Conservation (phyloP, 2,797 vertebrate genomes). For the Cyprinella venusta region DNA sequence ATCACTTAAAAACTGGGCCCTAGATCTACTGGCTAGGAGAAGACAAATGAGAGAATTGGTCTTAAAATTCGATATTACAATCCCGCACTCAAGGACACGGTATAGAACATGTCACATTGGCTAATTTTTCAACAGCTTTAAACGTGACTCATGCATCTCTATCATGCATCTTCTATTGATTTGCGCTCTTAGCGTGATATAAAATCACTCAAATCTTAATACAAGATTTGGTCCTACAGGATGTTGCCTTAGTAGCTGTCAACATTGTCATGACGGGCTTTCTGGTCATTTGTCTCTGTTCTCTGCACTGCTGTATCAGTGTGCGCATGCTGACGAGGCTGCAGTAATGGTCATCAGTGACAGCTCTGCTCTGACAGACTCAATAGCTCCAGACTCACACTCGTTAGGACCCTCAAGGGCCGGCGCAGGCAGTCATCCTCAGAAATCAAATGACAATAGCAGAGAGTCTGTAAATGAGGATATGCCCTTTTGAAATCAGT, state of each 20-base stretch:
- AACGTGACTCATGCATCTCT: neutral
- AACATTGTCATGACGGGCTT: no score
- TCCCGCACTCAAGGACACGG: neutral
- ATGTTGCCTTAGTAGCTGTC: neutral
- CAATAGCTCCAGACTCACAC: neutral
- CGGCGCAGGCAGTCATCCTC: neutral
- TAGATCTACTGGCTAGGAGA: no score
- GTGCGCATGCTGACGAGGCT: neutral
- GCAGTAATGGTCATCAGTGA: slow-evolving; percentile 4
- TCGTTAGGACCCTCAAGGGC: neutral
- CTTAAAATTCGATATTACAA: neutral
- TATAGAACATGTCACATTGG: neutral
- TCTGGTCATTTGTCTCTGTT: neutral
- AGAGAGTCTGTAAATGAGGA: slow-evolving; percentile 4
- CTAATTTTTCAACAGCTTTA: neutral
- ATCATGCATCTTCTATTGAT: neutral
- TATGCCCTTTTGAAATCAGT: no score
- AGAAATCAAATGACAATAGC: neutral
- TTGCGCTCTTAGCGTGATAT: no score
- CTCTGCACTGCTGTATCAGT: neutral
- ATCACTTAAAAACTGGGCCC: no score
- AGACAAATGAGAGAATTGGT: no score
- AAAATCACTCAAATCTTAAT: neutral
- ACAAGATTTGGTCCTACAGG: neutral
- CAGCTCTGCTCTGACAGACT: slow-evolving; percentile 20